These are phyloP conservation scores for Calidris pugnax DNA, from an alignment of 2,113 vertebrate genomes.

Conservation along the genomic window DNA sequence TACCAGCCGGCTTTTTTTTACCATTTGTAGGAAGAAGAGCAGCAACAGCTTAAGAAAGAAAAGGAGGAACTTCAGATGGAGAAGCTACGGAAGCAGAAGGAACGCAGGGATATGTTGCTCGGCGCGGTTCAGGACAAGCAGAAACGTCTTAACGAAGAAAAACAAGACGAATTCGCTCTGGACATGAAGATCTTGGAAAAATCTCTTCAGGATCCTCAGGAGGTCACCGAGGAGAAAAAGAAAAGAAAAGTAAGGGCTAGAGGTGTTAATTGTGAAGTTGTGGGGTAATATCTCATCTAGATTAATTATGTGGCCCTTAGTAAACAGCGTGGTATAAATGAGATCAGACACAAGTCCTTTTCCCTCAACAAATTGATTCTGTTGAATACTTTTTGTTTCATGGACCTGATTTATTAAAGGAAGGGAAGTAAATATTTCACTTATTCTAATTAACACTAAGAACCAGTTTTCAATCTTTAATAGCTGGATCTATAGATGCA, in stretches of 20 bases:
- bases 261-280: not conserved
- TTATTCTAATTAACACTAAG: not conserved
- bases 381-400: not conserved
- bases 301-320: not conserved
- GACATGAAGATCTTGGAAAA: constrained; percentile 80
- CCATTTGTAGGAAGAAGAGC: constrained; percentile 72
- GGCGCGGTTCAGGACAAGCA: constrained; percentile 75
- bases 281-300: not conserved
- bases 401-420: not conserved
- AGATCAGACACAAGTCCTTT: not conserved
- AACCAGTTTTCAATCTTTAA: not conserved
- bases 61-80: constrained; percentile 67
- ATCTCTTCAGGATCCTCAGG: constrained; percentile 57
- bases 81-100: constrained; percentile 62
- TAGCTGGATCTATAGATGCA: not conserved
- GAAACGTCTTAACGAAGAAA: constrained; percentile 70
- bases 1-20: not conserved
- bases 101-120: constrained; percentile 68
- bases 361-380: not conserved
- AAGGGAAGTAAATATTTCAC: not conserved
- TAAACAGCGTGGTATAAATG: not conserved
- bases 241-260: constrained; percentile 78
- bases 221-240: constrained; percentile 67
- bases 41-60: constrained; percentile 70
- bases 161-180: constrained; percentile 76